Percentiles rank a stretch among this genome's conserved stretches.
Evolutionary conservation across 1,140 invertebrate species (phyloP).

Genomic region (Heliconius melpomene): DNA sequence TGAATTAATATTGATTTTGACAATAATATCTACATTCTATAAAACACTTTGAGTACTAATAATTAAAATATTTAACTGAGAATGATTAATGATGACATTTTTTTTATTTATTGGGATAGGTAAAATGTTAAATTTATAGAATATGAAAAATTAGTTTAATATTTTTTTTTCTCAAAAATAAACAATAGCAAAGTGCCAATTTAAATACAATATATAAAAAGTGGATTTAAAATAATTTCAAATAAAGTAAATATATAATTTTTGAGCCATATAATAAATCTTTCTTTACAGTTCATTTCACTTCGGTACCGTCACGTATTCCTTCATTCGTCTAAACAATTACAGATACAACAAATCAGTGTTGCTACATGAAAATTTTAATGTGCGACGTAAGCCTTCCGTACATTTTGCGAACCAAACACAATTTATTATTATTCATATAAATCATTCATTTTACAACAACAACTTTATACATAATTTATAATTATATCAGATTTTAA

Average conservation of each 20-base stretch:
- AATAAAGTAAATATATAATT: neutral
- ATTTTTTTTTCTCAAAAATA: neutral
- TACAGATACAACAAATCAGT: constrained; percentile 62
- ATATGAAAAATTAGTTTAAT: neutral
- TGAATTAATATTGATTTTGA: constrained; percentile 16
- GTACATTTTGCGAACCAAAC: constrained; percentile 41
- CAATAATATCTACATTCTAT: constrained; percentile 13
- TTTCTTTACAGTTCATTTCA: constrained; percentile 12
- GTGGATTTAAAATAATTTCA: constrained; percentile 3
- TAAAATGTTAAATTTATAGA: neutral
- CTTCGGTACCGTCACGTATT: constrained; percentile 31
- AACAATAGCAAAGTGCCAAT: neutral
- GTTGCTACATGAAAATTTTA: constrained; percentile 64
- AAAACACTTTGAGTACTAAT: constrained; percentile 20
- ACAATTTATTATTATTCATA: constrained; percentile 35
- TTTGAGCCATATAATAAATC: constrained; percentile 12
- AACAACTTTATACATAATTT: constrained; percentile 53
- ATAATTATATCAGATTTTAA: constrained; percentile 43
- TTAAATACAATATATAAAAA: neutral
- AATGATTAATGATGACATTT: neutral
- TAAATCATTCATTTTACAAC: constrained; percentile 52
- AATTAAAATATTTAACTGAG: constrained; percentile 27
- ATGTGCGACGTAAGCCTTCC: constrained; percentile 72
- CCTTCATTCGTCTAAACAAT: constrained; percentile 42
- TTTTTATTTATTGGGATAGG: neutral